Evolutionary conservation across 92 coral and sea anemone genomes (phyloP).

Genomic region (Virgularia gustaviana): DNA sequence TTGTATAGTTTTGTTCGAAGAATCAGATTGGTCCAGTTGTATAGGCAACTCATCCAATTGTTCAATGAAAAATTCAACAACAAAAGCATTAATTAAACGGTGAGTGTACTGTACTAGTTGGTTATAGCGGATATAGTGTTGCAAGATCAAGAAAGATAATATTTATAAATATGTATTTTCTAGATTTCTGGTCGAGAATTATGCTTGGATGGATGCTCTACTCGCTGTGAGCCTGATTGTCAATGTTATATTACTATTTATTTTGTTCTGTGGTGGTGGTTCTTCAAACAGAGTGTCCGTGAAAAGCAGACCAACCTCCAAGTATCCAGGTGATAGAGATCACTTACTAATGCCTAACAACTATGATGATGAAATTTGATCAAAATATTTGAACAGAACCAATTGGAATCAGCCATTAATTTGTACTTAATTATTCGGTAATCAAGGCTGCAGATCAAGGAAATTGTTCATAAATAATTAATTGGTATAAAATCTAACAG

Average conservation of each 20-base stretch:
- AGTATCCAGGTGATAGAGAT: neutral
- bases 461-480: too few relatives aligned
- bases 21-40: neutral
- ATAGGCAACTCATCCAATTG: neutral
- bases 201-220: constrained; percentile 70
- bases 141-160: constrained; percentile 50
- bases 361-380: constrained; percentile 59
- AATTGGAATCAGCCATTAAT: too few relatives aligned
- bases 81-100: constrained; percentile 25
- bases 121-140: constrained; percentile 5
- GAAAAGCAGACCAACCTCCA: neutral
- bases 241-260: constrained; percentile 62
- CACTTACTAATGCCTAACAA: constrained; percentile 60
- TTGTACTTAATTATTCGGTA: too few relatives aligned
- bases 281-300: constrained; percentile 32
- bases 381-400: too few relatives aligned
- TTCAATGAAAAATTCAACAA: constrained; percentile 23
- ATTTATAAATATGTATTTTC: neutral
- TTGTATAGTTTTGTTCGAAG: neutral
- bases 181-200: constrained; percentile 77
- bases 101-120: neutral
- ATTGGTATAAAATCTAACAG: too few relatives aligned
- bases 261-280: constrained; percentile 63
- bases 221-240: constrained; percentile 72
- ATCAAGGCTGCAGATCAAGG: too few relatives aligned